Conservation (phyloP, 2,888 invertebrate species). For the Eupelmus urozonus region DNA sequence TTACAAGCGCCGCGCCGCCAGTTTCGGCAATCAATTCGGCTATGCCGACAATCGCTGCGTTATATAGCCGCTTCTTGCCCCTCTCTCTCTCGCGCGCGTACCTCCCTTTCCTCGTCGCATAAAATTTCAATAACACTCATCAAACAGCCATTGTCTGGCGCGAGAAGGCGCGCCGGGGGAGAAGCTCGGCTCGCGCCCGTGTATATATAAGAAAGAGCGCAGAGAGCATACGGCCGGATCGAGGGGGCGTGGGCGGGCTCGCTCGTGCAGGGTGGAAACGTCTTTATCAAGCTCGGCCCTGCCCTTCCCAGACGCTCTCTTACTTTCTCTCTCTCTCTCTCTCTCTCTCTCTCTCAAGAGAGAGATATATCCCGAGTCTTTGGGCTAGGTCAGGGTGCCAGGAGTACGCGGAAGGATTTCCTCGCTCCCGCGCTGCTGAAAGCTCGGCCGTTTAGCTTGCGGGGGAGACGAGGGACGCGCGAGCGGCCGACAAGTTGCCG, state of each 20-base stretch:
- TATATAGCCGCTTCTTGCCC: not conserved
- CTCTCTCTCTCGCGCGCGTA: no score
- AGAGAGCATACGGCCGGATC: not conserved
- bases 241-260: not conserved
- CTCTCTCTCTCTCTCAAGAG: no score
- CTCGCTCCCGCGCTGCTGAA: constrained; percentile 52
- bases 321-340: not conserved
- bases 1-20: not conserved
- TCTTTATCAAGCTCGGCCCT: constrained; percentile 26
- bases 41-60: not conserved
- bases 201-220: not conserved
- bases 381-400: constrained; percentile 66
- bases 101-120: not conserved
- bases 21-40: not conserved
- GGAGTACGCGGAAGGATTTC: constrained; percentile 63
- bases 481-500: constrained; percentile 64
- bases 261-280: not conserved
- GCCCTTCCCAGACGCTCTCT: not conserved
- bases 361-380: not conserved
- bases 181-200: not conserved
- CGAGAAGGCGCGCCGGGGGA: not conserved
- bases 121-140: not conserved
- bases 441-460: constrained; percentile 22
- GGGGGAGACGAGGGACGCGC: constrained; percentile 46
- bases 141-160: not conserved